Evolutionary conservation across 2,888 invertebrate species (phyloP).

Genomic region (Periphyllus acericola): DNA sequence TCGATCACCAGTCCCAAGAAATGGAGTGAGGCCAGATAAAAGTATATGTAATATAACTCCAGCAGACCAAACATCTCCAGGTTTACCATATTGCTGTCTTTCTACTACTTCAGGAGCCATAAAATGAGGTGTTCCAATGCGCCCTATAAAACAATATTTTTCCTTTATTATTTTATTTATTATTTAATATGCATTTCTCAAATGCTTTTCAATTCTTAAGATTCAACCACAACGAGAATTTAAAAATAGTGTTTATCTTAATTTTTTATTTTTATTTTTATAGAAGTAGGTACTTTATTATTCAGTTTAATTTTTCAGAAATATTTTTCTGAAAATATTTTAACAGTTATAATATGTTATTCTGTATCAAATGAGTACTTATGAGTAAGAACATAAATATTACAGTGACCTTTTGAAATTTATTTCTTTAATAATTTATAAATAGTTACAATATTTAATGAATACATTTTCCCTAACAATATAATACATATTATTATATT

Average conservation of each 20-base stretch:
- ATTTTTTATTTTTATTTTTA: background rate
- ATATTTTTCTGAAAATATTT: no score
- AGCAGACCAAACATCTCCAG: conserved; percentile 98
- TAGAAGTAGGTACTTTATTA: no score
- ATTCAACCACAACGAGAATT: no score
- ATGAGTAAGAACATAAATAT: background rate
- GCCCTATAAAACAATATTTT: conserved; percentile 72
- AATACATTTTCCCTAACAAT: background rate
- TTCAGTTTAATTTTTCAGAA: no score
- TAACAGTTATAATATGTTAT: no score
- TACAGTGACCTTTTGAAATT: background rate
- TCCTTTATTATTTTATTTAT: background rate
- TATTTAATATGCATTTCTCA: background rate
- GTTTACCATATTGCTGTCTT: conserved; percentile 89
- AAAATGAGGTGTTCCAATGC: conserved; percentile 95
- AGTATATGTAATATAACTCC: conserved; percentile 94
- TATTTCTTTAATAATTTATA: background rate
- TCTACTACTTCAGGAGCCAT: conserved; percentile 98
- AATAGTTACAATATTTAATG: background rate
- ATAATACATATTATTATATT: background rate
- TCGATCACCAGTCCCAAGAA: conserved; percentile 92
- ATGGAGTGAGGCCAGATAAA: conserved; percentile 93
- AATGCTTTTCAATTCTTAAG: no score
- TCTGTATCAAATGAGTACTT: no score
- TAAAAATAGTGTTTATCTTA: background rate